phyloP scores from a whole-genome alignment of 1,140 invertebrate species.

The Pteromalus puparum region DNA sequence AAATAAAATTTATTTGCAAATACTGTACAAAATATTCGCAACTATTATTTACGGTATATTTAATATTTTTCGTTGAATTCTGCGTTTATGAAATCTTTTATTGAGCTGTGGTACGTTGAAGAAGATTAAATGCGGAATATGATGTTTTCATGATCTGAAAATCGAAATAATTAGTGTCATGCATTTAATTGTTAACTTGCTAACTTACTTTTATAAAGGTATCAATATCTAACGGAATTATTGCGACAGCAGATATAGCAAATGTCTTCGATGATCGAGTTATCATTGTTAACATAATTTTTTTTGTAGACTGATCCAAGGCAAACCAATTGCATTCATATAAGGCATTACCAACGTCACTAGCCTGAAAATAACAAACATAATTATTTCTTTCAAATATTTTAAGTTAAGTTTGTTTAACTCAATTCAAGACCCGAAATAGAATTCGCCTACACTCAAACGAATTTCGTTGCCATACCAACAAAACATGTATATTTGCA shows the following conservation, averaged over 20 bases:
- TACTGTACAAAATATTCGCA: no score
- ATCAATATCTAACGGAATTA: not conserved
- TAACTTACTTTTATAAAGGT: slow-evolving; percentile 17
- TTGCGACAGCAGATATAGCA: not conserved
- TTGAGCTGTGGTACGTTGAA: not conserved
- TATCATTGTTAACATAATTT: slow-evolving; percentile 4
- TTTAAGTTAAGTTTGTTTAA: not conserved
- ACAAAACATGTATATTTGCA: slow-evolving; percentile 31
- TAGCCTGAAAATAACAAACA: not conserved
- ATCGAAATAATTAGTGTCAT: not conserved
- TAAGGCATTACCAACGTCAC: not conserved
- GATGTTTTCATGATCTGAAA: slow-evolving; percentile 31
- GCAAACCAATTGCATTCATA: slow-evolving; percentile 4
- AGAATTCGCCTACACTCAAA: not conserved
- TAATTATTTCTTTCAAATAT: not conserved
- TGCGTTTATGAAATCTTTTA: not conserved
- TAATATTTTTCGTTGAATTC: not conserved
- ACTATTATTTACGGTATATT: not conserved
- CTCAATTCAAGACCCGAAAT: not conserved
- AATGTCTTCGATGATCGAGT: not conserved
- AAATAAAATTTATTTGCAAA: no score
- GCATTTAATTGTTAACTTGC: not conserved
- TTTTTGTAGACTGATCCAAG: not conserved
- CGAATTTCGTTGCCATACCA: slow-evolving; percentile 20
- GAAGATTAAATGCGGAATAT: slow-evolving; percentile 20